Evolutionary conservation across 2,797 vertebrate genomes (phyloP).

Genomic region (Ctenopoma multispine): DNA sequence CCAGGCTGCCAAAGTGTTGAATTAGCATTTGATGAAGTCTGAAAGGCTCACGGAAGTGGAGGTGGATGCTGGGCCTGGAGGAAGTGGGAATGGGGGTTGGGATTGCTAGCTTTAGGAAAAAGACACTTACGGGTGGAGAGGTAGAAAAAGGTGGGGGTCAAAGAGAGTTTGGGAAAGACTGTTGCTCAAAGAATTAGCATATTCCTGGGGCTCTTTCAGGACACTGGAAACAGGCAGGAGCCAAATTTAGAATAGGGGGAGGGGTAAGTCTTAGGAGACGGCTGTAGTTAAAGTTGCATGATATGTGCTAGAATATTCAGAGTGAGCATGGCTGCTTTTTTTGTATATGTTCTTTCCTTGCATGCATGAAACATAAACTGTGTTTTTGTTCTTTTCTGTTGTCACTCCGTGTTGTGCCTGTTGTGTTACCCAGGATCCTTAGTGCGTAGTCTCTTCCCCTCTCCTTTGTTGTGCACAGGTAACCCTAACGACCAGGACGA

Average conservation of each 20-base stretch:
- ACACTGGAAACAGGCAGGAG: constrained; percentile 43
- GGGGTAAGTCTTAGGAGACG: constrained; percentile 25
- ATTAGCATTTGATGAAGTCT: constrained; percentile 80
- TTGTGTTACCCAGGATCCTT: constrained; percentile 81
- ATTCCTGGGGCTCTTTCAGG: constrained; percentile 67
- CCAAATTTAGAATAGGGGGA: constrained; percentile 26
- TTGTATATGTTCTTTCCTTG: constrained; percentile 35
- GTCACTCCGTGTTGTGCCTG: constrained; percentile 60
- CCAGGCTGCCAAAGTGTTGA: constrained; percentile 70
- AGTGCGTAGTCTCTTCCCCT: constrained; percentile 86
- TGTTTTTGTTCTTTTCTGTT: constrained; percentile 53
- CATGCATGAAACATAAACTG: constrained; percentile 64
- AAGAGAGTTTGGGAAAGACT: constrained; percentile 65
- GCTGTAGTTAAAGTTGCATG: constrained; percentile 23
- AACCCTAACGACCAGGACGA: constrained; percentile 95
- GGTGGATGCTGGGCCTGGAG: constrained; percentile 58
- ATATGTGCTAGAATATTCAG: constrained; percentile 17
- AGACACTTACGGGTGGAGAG: constrained; percentile 62
- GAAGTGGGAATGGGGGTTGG: constrained; percentile 51
- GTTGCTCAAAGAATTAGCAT: constrained; percentile 66
- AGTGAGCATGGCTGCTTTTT: constrained; percentile 30
- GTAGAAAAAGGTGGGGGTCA: constrained; percentile 60
- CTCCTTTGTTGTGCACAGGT: constrained; percentile 87
- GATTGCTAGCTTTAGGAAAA: constrained; percentile 54
- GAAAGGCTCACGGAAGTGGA: constrained; percentile 74